Evolutionary conservation across 2,797 vertebrate genomes (phyloP).

Genomic region (Eulemur rubriventer): DNA sequence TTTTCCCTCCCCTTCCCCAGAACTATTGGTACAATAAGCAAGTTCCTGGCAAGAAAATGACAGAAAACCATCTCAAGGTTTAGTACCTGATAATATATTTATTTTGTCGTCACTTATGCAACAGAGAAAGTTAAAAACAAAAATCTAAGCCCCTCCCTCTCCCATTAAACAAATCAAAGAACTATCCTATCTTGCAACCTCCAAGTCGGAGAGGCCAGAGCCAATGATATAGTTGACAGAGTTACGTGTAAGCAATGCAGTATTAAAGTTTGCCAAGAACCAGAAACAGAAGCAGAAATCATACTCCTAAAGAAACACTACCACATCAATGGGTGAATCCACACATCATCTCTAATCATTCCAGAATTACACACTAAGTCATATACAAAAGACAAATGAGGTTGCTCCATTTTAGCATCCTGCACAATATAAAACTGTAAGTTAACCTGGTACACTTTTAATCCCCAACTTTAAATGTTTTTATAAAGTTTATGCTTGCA

Average conservation of each 20-base stretch:
- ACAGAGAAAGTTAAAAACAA: background rate
- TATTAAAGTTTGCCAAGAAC: background rate
- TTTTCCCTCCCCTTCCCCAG: constrained; percentile 1
- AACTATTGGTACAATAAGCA: constrained; percentile 21
- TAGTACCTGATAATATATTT: background rate
- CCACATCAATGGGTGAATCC: background rate
- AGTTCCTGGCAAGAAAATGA: constrained; percentile 6
- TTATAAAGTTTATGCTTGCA: background rate
- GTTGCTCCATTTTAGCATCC: background rate
- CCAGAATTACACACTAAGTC: background rate
- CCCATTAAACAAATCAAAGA: constrained; percentile 18
- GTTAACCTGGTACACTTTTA: background rate
- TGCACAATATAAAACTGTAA: background rate
- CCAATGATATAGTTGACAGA: background rate
- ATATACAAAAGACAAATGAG: background rate
- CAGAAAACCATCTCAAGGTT: background rate
- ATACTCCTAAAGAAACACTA: background rate
- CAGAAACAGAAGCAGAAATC: background rate
- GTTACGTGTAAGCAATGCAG: background rate
- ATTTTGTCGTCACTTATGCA: background rate
- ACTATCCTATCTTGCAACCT: background rate
- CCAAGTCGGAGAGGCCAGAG: background rate
- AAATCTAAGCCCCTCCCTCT: background rate
- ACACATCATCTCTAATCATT: background rate
- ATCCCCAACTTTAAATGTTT: background rate